Evolutionary conservation across 2,888 invertebrate species (phyloP).

Genomic region (Phorcus lineatus): DNA sequence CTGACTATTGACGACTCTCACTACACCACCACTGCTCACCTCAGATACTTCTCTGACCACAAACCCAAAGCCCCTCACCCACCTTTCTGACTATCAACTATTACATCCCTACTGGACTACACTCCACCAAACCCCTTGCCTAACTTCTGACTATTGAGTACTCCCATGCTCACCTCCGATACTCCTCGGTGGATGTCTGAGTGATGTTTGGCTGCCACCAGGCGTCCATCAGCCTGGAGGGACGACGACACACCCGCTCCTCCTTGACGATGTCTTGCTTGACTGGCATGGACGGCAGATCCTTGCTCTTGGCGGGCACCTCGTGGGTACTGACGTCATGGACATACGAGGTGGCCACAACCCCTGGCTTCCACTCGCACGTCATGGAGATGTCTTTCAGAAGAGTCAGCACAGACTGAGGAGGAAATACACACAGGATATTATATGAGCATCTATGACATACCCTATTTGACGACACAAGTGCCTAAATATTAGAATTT

Average conservation of each 20-base stretch:
- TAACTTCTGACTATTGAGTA: too few species aligned
- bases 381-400: slow-evolving; percentile 61
- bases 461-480: too few species aligned
- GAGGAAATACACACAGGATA: not conserved
- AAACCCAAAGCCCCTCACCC: too few species aligned
- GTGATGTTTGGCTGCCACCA: slow-evolving; percentile 42
- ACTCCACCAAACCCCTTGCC: too few species aligned
- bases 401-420: slow-evolving; percentile 45
- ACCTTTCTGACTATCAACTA: too few species aligned
- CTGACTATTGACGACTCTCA: too few species aligned
- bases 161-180: slow-evolving; percentile 45
- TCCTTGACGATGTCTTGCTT: slow-evolving; percentile 57
- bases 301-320: slow-evolving; percentile 29
- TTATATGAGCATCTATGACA: too few species aligned
- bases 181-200: slow-evolving; percentile 50
- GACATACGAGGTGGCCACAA: slow-evolving; percentile 39
- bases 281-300: slow-evolving; percentile 48
- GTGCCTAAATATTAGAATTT: too few species aligned
- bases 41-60: too few species aligned
- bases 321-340: slow-evolving; percentile 31
- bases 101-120: too few species aligned
- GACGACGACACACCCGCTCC: slow-evolving; percentile 38
- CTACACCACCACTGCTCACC: too few species aligned
- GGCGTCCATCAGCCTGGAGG: slow-evolving; percentile 30
- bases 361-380: slow-evolving; percentile 65